Percentiles rank a stretch among this genome's conserved stretches.
Evolutionary conservation across 2,113 vertebrate genomes (phyloP).

Genomic region (Sakesphorus luctuosus): DNA sequence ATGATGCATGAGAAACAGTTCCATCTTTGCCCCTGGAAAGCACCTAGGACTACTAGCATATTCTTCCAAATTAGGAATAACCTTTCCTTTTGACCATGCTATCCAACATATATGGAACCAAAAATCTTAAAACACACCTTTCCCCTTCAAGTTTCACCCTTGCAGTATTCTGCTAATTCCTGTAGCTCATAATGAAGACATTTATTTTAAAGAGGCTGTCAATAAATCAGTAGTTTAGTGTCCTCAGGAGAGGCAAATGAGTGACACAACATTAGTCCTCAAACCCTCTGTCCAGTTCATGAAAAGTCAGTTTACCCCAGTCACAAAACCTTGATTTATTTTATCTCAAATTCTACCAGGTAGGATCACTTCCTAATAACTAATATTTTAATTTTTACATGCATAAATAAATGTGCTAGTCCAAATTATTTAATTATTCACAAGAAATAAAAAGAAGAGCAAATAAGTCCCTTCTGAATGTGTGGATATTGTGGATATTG

Average conservation of each 20-base stretch:
- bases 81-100: background rate
- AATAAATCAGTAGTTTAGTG: conserved; percentile 26
- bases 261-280: background rate
- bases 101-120: background rate
- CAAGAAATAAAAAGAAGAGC: background rate
- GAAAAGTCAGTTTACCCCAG: background rate
- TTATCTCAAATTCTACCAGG: background rate
- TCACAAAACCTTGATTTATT: background rate
- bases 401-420: background rate
- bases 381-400: background rate
- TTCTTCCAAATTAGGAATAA: background rate
- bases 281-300: background rate
- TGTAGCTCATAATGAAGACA: conserved; percentile 9
- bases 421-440: background rate
- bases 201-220: conserved; percentile 33
- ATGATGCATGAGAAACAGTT: background rate
- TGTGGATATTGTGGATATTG: accelerated
- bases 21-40: background rate
- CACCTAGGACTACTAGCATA: background rate
- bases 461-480: background rate
- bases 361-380: background rate
- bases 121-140: background rate
- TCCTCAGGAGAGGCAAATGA: background rate
- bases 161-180: background rate
- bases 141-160: background rate